A percentile compares a stretch with the other conserved stretches of the same genome.
phyloP scores from a whole-genome alignment of 2,797 vertebrate genomes.

The Pseudomugil tenellus region DNA sequence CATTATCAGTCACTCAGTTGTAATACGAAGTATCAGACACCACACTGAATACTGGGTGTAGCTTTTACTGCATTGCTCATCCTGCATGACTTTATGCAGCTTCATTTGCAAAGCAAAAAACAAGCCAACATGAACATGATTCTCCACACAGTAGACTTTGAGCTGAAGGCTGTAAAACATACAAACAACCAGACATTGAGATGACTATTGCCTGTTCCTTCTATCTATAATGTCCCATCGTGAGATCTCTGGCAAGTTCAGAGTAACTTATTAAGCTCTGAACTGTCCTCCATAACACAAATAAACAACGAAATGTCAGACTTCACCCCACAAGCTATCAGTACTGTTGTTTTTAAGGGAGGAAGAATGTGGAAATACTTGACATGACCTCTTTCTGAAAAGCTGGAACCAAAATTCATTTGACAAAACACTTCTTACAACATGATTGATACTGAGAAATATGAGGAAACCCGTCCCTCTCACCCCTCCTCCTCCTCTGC shows the following conservation, averaged over 20 bases:
- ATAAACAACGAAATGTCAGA: conserved; percentile 32
- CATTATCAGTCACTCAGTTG: too few relatives aligned
- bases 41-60: too few relatives aligned
- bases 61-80: conserved; percentile 15
- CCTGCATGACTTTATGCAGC: conserved; percentile 7
- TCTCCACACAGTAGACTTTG: conserved; percentile 11
- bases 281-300: conserved; percentile 13
- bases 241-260: conserved; percentile 9
- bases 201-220: conserved; percentile 9
- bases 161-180: conserved; percentile 25
- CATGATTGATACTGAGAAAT: not conserved
- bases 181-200: conserved; percentile 32
- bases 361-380: conserved; percentile 16
- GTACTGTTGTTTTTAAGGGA: not conserved
- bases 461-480: too few relatives aligned
- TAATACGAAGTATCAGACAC: not conserved
- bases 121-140: not conserved
- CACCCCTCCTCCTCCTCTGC: conserved; percentile 24
- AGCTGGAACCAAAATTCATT: conserved; percentile 1
- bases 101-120: conserved; percentile 69
- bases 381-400: conserved; percentile 18
- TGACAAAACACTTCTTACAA: not conserved
- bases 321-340: not conserved
- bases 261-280: conserved; percentile 9
- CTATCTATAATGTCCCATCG: conserved; percentile 8